Conservation (phyloP, 2,797 vertebrate species). For the Acestrorhynchus altus region DNA sequence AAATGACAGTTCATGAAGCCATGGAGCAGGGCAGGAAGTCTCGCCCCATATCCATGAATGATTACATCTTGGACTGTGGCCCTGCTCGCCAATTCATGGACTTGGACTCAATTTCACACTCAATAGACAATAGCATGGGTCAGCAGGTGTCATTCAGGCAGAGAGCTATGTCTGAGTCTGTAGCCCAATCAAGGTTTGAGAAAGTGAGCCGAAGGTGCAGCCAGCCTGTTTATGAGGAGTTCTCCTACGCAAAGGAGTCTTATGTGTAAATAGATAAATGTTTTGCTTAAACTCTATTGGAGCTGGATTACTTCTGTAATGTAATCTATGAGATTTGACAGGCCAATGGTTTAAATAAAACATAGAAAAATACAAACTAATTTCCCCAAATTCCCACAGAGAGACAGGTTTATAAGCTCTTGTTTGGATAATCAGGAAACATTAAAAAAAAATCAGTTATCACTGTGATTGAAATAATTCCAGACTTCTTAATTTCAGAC, state of each 20-base stretch:
- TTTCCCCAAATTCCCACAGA: too few relatives aligned
- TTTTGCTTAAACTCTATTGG: background rate
- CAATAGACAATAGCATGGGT: background rate
- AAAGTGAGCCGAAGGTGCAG: slow-evolving; percentile 77
- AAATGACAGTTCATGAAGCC: slow-evolving; percentile 83
- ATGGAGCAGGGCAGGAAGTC: slow-evolving; percentile 67
- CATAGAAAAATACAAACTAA: too few relatives aligned
- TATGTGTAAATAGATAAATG: slow-evolving; percentile 62
- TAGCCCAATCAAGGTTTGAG: slow-evolving; percentile 69
- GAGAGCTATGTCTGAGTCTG: slow-evolving; percentile 85
- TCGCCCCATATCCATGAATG: slow-evolving; percentile 76
- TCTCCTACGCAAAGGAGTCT: slow-evolving; percentile 90
- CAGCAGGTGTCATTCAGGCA: slow-evolving; percentile 71
- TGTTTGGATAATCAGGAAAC: too few relatives aligned
- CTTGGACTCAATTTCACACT: slow-evolving; percentile 11
- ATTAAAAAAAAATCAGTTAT: too few relatives aligned
- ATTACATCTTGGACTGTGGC: slow-evolving; percentile 57
- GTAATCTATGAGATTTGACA: background rate
- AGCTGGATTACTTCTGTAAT: background rate
- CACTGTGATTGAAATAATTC: background rate
- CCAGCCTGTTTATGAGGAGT: slow-evolving; percentile 87
- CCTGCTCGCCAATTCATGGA: slow-evolving; percentile 39
- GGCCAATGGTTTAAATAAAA: too few relatives aligned
- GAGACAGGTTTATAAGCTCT: too few relatives aligned
- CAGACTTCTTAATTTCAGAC: background rate